Conservation (phyloP, 2,113 vertebrate species). For the Orycteropus afer region DNA sequence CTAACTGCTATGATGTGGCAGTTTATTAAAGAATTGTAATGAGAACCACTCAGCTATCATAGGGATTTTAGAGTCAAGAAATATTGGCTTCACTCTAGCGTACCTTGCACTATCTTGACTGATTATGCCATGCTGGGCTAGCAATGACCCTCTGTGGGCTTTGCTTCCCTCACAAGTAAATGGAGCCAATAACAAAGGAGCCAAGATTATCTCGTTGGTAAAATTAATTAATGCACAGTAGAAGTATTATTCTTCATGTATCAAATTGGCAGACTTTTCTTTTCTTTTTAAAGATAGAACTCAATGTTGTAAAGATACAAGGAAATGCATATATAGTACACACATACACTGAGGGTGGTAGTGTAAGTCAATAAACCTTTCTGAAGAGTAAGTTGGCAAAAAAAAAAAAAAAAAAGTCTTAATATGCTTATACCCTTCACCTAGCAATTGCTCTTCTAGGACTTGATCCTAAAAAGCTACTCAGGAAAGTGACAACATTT, state of each 20-base stretch:
- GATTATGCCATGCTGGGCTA: background rate
- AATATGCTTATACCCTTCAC: background rate
- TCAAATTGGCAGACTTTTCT: background rate
- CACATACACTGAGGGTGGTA: background rate
- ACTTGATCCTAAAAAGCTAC: slow-evolving; percentile 10
- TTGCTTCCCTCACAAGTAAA: background rate
- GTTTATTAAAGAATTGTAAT: background rate
- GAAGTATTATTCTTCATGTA: background rate
- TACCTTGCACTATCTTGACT: background rate
- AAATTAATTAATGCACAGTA: background rate
- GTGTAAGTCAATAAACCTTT: background rate
- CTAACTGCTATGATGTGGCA: background rate
- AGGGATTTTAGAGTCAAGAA: background rate
- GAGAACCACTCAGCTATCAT: background rate
- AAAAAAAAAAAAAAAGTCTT: background rate
- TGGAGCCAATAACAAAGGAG: background rate
- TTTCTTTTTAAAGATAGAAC: background rate
- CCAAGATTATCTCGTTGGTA: background rate
- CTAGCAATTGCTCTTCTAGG: background rate
- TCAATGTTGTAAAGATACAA: background rate
- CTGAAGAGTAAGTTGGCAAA: background rate
- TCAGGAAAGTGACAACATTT: background rate
- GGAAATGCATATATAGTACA: background rate
- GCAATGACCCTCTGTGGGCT: background rate
- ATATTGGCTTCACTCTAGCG: background rate